phyloP scores from a whole-genome alignment of 1,140 invertebrate species.

The Hirudo medicinalis region DNA sequence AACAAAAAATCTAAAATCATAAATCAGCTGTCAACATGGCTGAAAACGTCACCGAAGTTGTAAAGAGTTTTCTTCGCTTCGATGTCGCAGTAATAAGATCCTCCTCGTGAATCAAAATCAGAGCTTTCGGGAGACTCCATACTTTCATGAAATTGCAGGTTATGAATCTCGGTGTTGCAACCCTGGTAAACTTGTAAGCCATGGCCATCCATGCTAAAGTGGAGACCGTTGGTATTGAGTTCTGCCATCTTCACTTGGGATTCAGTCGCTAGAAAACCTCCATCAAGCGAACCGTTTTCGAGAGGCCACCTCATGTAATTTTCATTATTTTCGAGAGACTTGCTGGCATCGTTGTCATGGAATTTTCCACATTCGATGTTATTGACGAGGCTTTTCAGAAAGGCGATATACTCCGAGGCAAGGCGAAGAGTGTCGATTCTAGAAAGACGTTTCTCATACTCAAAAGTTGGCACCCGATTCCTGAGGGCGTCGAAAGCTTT shows the following conservation, averaged over 20 bases:
- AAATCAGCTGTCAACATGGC: too few species aligned
- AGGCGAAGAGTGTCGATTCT: slow-evolving; percentile 81
- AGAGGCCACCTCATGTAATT: not conserved
- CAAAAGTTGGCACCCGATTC: slow-evolving; percentile 73
- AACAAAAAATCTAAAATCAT: too few species aligned
- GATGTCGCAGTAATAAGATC: too few species aligned
- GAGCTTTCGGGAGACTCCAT: too few species aligned
- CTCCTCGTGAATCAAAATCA: too few species aligned
- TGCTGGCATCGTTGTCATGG: not conserved
- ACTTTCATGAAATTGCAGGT: too few species aligned
- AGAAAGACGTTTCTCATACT: slow-evolving; percentile 89
- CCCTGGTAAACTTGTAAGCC: too few species aligned
- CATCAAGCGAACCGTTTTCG: not conserved
- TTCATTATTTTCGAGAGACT: not conserved
- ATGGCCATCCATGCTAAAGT: too few species aligned
- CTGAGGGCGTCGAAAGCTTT: slow-evolving; percentile 68
- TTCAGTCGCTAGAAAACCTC: slow-evolving; percentile 7
- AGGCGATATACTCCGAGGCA: slow-evolving; percentile 12
- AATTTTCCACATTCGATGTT: not conserved
- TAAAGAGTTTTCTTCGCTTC: too few species aligned
- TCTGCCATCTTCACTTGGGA: not conserved
- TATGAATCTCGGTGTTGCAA: too few species aligned
- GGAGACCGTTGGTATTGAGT: too few species aligned
- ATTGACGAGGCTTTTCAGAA: slow-evolving; percentile 2
- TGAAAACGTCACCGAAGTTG: too few species aligned